Evolutionary conservation across 2,888 invertebrate genomes (phyloP), one percentile per base, ranked within the genome.

Genomic region (Amblyteles armatorius): DNA sequence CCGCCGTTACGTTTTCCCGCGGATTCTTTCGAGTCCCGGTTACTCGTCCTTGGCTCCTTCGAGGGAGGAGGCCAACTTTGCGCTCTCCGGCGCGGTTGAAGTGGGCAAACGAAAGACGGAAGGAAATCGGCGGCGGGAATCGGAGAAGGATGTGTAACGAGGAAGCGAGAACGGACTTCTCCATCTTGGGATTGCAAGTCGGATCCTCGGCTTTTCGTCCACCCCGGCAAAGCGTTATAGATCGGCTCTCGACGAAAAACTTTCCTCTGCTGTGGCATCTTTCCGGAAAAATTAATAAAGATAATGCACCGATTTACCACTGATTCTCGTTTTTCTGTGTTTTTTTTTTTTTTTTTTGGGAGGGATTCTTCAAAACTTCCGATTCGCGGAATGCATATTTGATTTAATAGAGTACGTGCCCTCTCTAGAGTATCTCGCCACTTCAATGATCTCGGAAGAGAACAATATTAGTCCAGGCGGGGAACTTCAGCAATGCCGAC

Each of bases 251-350:
- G n/a, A 2, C 13, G 63, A 22, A 63, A 74, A 79, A 79, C 68
- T 74, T 52, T 69, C 44, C 50, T 68, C 5, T 29, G 13, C 44
- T 26, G 33, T n/a, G 9, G 29, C 16, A 52, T 33, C 40, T 65
- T 44, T 36, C n/a, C n/a, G 44, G 22, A 68, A 79, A 69, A 74
- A 79, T 79, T 83, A 83, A 83, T 83, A 79, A 83, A 63, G 79
- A 68, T 83, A 83, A 74, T 83, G 83, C 79, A 65, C 44, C 44
- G 78, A 44, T 36, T 74, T 60, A 16, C 36, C 26, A 19, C 29
- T 22, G 50, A 60, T 48, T 52, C 52, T 19, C 52, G 16, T 2
- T 13, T 11, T 3, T 40, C 36, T 55, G 16, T 26, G 11, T 50
- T 67, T 52, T 40, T 52, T 13, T 2, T 55, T 26, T 26, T 16